phyloP scores from a whole-genome alignment of 2,888 invertebrate species.

The Hypercompe scribonia region DNA sequence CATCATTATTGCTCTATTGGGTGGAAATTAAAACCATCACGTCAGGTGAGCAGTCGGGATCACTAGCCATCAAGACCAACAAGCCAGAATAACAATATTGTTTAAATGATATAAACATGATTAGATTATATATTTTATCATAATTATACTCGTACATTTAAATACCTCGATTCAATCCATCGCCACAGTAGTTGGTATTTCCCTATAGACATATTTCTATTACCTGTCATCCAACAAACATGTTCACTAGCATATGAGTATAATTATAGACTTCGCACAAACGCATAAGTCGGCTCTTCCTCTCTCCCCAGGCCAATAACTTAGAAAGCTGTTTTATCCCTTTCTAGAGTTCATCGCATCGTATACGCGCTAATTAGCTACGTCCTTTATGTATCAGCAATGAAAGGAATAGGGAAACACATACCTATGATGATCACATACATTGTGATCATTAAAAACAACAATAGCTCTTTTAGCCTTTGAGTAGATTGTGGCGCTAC shows the following conservation, averaged over 20 bases:
- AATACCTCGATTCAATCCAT: no score
- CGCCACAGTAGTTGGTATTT: neutral
- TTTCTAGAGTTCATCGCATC: constrained; percentile 17
- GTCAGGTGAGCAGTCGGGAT: no score
- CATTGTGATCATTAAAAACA: no score
- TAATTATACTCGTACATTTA: no score
- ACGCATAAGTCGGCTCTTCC: constrained; percentile 15
- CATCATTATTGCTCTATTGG: no score
- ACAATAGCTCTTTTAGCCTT: no score
- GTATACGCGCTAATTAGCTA: constrained; percentile 26
- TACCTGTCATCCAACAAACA: constrained; percentile 14
- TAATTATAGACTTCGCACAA: constrained; percentile 26
- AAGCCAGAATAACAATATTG: no score
- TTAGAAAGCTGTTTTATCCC: constrained; percentile 55
- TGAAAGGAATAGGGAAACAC: neutral
- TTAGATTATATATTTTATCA: no score
- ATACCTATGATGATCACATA: no score
- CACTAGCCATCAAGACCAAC: no score
- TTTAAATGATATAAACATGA: no score
- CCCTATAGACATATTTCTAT: constrained; percentile 2
- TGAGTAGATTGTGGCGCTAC: neutral
- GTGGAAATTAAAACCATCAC: no score
- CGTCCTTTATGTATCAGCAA: constrained; percentile 10
- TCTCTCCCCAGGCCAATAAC: constrained; percentile 53
- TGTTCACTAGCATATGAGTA: constrained; percentile 12